Conservation (phyloP, 1,140 invertebrate species). For the Phymastichus coffea region DNA sequence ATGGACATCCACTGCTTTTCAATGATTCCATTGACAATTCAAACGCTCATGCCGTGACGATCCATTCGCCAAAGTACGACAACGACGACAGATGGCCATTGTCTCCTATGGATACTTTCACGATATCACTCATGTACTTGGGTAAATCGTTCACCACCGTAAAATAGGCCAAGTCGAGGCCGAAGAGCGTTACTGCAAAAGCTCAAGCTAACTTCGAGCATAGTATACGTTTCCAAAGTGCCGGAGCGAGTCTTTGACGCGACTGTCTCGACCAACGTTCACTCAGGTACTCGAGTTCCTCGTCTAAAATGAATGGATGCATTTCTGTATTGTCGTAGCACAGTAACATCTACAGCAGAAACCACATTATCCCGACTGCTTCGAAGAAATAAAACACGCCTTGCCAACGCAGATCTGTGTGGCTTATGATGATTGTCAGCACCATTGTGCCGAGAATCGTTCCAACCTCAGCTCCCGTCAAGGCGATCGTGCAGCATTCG, state of each 20-base stretch:
- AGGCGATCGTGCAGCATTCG: constrained; percentile 40
- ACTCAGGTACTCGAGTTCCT: constrained; percentile 71
- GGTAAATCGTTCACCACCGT: not conserved
- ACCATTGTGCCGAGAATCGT: not conserved
- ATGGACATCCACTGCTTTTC: not conserved
- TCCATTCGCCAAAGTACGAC: not conserved
- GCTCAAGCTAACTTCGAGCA: not conserved
- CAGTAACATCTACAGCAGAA: constrained; percentile 47
- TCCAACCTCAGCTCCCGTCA: constrained; percentile 42
- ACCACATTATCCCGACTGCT: not conserved
- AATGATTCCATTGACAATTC: not conserved
- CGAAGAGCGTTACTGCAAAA: not conserved
- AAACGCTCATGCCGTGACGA: not conserved
- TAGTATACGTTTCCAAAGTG: not conserved
- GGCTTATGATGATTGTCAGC: not conserved
- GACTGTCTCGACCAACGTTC: constrained; percentile 51
- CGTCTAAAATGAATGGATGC: constrained; percentile 78
- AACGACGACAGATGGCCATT: not conserved
- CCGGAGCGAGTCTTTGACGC: not conserved
- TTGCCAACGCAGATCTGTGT: not conserved
- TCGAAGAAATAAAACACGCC: not conserved
- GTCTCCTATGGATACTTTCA: not conserved
- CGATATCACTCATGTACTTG: not conserved
- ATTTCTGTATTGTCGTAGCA: constrained; percentile 72
- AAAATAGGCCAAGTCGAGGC: not conserved